phyloP scores from a whole-genome alignment of 2,113 vertebrate species.

The Macaca fascicularis region DNA sequence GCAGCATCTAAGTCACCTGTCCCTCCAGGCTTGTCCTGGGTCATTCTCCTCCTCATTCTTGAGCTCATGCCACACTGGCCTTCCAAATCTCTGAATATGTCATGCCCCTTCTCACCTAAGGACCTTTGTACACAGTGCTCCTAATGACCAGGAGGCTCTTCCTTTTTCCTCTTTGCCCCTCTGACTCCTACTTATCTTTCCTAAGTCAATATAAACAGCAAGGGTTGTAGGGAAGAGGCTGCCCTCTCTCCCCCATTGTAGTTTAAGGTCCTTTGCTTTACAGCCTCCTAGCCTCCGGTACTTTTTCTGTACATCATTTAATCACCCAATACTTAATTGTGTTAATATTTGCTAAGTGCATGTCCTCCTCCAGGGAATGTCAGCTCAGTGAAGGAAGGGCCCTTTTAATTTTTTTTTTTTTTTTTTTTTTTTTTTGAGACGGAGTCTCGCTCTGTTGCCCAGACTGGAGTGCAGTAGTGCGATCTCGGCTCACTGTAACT shows the following conservation, averaged over 20 bases:
- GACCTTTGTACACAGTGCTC: neutral
- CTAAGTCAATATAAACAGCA: neutral
- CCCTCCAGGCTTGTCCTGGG: neutral
- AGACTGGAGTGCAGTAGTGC: no score
- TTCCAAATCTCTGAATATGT: neutral
- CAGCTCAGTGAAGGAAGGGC: neutral
- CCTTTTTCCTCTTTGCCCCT: neutral
- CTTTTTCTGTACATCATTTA: neutral
- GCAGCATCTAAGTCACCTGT: neutral
- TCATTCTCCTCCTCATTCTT: neutral
- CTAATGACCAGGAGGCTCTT: neutral
- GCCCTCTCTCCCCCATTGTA: neutral
- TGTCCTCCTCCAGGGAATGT: neutral
- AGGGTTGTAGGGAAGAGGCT: neutral
- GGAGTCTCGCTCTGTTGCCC: no score
- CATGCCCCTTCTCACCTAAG: neutral
- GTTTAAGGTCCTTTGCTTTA: neutral
- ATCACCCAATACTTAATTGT: neutral
- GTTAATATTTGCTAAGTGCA: neutral
- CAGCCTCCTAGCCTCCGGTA: neutral
- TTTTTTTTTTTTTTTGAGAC: no score
- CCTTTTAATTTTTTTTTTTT: neutral
- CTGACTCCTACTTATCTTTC: neutral
- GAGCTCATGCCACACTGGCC: neutral
- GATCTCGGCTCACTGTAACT: no score